Percentiles rank a stretch among this genome's conserved stretches.
Conservation (phyloP, 37 sponge, comb jelly and placozoan genomes). For the Chondrilla cf. caribensis region DNA sequence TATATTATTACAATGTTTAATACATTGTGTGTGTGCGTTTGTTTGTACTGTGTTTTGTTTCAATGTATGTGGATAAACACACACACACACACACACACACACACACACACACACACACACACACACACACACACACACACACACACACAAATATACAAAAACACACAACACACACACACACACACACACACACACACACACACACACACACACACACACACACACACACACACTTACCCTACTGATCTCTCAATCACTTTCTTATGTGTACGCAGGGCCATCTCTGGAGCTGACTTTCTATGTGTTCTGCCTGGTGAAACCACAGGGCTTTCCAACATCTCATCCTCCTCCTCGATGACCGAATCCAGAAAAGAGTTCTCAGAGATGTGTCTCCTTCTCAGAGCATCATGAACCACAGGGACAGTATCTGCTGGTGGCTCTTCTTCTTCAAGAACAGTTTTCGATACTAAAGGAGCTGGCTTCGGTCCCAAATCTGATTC, state of each 20-base stretch:
- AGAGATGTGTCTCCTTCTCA: too few relatives aligned
- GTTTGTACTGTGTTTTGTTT: too few relatives aligned
- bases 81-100: neutral
- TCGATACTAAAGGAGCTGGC: neutral
- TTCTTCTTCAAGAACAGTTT: neutral
- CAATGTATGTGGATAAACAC: too few relatives aligned
- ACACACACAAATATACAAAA: neutral
- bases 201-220: neutral
- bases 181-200: neutral
- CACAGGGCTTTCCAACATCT: neutral
- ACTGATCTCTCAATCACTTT: conserved; percentile 4
- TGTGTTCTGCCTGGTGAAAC: too few relatives aligned
- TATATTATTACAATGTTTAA: too few relatives aligned
- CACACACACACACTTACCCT: neutral
- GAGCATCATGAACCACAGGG: too few relatives aligned
- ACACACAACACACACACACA: neutral
- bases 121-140: conserved; percentile 14
- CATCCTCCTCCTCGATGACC: conserved; percentile 14
- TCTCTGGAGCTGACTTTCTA: too few relatives aligned
- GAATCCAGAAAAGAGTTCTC: conserved; percentile 1
- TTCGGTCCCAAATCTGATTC: neutral
- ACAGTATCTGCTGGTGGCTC: neutral
- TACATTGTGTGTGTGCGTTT: too few relatives aligned
- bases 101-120: conserved; percentile 12
- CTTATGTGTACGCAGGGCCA: neutral